Evolutionary conservation across 2,797 vertebrate genomes (phyloP).

Genomic region (Enteromius thamalakanensis): DNA sequence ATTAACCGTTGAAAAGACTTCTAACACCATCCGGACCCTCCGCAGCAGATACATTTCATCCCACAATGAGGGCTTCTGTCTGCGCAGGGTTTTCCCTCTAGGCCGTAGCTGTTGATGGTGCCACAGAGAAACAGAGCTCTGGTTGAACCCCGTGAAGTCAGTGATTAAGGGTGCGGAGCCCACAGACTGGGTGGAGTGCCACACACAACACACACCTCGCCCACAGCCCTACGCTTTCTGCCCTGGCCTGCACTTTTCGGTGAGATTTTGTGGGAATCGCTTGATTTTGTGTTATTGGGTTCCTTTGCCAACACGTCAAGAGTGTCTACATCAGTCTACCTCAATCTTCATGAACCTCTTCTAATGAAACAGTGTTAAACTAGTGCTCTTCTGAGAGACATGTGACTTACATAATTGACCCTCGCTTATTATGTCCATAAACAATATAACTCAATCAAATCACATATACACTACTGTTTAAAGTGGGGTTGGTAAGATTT

Average conservation of each 20-base stretch:
- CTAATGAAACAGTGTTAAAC: not conserved
- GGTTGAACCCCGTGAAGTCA: conserved; percentile 31
- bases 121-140: conserved; percentile 43
- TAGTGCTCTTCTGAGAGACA: not conserved
- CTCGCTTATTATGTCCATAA: not conserved
- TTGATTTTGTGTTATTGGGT: conserved; percentile 24
- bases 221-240: conserved; percentile 1
- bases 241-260: conserved; percentile 7
- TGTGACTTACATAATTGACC: not conserved
- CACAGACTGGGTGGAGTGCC: conserved; percentile 41
- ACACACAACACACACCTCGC: conserved; percentile 16
- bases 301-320: not conserved
- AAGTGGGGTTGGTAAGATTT: not conserved
- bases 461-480: not conserved
- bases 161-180: conserved; percentile 41
- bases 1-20: not conserved
- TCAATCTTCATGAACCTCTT: not conserved
- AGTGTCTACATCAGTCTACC: conserved; percentile 2
- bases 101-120: conserved; percentile 38
- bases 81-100: conserved; percentile 29
- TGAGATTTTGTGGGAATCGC: not conserved
- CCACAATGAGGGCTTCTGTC: conserved; percentile 40
- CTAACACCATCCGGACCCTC: conserved; percentile 27
- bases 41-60: conserved; percentile 23
- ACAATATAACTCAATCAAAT: not conserved